A percentile compares a stretch with the other conserved stretches of the same genome.
These are phyloP conservation scores for Cryptocheilus praepositus DNA, from an alignment of 2,888 invertebrate species.

Conservation along the genomic window DNA sequence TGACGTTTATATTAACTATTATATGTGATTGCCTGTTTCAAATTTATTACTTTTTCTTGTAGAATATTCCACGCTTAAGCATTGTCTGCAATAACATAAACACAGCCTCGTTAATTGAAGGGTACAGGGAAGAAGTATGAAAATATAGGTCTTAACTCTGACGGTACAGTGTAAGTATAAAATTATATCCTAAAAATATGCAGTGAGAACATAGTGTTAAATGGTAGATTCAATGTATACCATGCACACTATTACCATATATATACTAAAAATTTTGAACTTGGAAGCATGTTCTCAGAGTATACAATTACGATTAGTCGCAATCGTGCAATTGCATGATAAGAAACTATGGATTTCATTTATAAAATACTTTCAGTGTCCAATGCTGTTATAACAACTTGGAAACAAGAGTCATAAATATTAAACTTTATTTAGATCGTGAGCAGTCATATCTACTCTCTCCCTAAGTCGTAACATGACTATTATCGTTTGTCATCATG, in stretches of 20 bases:
- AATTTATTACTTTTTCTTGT: constrained; percentile 27
- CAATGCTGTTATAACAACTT: constrained; percentile 42
- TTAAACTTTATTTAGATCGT: constrained; percentile 28
- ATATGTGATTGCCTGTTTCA: constrained; percentile 45
- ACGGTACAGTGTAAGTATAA: constrained; percentile 52
- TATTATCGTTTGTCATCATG: constrained; percentile 12
- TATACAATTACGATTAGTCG: constrained; percentile 38
- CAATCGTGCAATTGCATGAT: constrained; percentile 22
- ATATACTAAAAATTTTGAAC: constrained; percentile 25
- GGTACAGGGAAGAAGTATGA: constrained; percentile 60
- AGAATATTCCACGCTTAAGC: constrained; percentile 36
- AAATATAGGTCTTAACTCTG: constrained; percentile 50
- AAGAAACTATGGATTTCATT: constrained; percentile 42
- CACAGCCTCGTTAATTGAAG: constrained; percentile 64
- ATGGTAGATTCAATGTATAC: constrained; percentile 30
- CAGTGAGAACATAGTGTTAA: constrained; percentile 37
- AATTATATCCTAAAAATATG: constrained; percentile 57
- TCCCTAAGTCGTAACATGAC: constrained; percentile 34
- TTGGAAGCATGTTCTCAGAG: constrained; percentile 44
- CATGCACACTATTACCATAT: constrained; percentile 22
- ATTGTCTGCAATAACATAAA: constrained; percentile 51
- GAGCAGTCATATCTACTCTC: constrained; percentile 47
- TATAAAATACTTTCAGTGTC: constrained; percentile 58
- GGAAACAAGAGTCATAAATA: constrained; percentile 34
- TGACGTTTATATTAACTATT: constrained; percentile 43